Evolutionary conservation across 2,888 invertebrate genomes (phyloP).

Genomic region (Tubiluchus corallicola): DNA sequence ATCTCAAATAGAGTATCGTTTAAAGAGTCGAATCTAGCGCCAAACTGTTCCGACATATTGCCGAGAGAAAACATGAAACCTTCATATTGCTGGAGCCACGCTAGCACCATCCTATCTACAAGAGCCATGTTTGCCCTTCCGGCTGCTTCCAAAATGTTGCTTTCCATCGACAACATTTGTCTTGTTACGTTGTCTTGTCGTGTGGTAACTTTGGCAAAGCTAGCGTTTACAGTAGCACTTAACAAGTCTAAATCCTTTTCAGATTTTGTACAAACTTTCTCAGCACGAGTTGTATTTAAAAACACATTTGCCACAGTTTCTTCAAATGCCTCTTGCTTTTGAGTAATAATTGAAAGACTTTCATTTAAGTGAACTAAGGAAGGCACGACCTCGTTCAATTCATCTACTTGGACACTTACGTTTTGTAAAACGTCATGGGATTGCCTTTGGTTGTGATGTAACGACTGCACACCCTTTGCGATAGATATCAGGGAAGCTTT

Average conservation of each 20-base stretch:
- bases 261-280: neutral
- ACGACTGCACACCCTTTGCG: too few species aligned
- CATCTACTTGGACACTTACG: too few species aligned
- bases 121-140: neutral
- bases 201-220: neutral
- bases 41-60: neutral
- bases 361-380: neutral
- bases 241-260: neutral
- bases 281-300: neutral
- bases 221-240: neutral
- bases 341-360: neutral
- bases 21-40: neutral
- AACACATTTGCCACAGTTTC: neutral
- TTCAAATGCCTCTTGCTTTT: neutral
- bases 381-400: neutral
- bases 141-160: neutral
- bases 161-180: neutral
- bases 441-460: too few species aligned
- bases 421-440: too few species aligned
- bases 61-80: neutral
- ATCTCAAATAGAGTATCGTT: too few species aligned
- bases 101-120: neutral
- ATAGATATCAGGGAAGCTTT: neutral
- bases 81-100: neutral
- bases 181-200: neutral